These are phyloP conservation scores for Erpobdella octoculata DNA, from an alignment of 2,888 invertebrate genomes.

Conservation along the genomic window DNA sequence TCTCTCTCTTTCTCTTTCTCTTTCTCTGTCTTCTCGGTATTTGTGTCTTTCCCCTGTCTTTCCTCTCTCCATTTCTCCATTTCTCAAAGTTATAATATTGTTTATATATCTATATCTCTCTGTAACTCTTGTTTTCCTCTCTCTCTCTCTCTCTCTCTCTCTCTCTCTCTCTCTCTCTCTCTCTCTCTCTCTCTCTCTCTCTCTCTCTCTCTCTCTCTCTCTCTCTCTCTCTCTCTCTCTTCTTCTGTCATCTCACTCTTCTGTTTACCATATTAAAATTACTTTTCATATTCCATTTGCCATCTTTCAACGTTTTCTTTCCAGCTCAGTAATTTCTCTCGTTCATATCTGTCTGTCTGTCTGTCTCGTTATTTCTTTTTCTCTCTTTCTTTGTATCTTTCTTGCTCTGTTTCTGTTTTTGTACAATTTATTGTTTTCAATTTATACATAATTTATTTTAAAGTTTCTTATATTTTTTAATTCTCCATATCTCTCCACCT, in stretches of 20 bases:
- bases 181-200: background rate
- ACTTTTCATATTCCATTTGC: background rate
- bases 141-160: background rate
- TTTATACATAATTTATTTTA: no score
- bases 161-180: background rate
- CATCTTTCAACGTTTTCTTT: background rate
- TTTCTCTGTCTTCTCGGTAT: background rate
- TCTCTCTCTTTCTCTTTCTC: background rate
- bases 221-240: conserved; percentile 15
- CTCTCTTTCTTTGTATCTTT: background rate
- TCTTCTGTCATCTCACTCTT: background rate
- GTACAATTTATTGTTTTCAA: no score
- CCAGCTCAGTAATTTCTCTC: background rate
- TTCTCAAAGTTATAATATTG: no score
- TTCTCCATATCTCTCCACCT: no score
- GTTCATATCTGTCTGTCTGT: background rate
- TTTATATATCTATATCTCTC: background rate
- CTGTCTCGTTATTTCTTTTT: background rate
- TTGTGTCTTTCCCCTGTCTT: background rate
- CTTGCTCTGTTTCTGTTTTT: background rate
- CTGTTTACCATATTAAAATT: background rate
- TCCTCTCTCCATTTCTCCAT: background rate
- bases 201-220: conserved; percentile 18
- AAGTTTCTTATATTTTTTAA: no score
- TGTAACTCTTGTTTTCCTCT: background rate